Evolutionary conservation across 1,140 invertebrate genomes (phyloP), one percentile per base, ranked within the genome.

Genomic region (Thalassaphorura encarpata): DNA sequence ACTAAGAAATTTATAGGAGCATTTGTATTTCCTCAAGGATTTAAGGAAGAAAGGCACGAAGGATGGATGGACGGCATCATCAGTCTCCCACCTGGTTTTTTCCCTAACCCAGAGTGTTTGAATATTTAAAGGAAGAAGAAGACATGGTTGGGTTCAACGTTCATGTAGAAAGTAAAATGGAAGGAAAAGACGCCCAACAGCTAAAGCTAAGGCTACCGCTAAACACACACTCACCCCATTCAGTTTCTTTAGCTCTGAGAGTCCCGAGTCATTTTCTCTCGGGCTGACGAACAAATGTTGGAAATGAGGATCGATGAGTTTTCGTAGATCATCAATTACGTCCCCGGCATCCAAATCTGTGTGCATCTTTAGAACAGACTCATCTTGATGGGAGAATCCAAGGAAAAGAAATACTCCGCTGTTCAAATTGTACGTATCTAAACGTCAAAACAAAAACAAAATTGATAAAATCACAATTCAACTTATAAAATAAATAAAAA

Each of bases 301-400:
- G 23, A 47, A 60, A 31, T 62, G 49, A 27, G 60, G 63, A 40
- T 62, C 56, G 41, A 64, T 64, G 56, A 64, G 63, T 15, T 65
- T 36, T 71, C 89, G 85, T 48, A 90, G 75, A 39, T 84, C 81
- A 56, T 80, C 76, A 21, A 87, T 83, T 48, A 85, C 83, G 71
- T 89, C 85, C 67, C 85, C 79, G 29, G 87, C 81, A 4, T 83
- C 82, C 21, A 88, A 75, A 56, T 85, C 82, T 3, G 85, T 87
- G 69, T 87, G 82, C 41, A 80, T 81, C 61, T 82, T 79, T 52
- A 90, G 76, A 47, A 89, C 72, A n/a, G 80, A 79, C 71, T 91
- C 87, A 69, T 92, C 89, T 19, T 82, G 81, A 58, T 87, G 81
- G 66, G 87, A 90, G 71, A 89, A 91, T 29, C 89, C 89, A 42